Base-by-base conservation (phyloP, 2,888 invertebrate genomes). In the Nezara viridula region DNA sequence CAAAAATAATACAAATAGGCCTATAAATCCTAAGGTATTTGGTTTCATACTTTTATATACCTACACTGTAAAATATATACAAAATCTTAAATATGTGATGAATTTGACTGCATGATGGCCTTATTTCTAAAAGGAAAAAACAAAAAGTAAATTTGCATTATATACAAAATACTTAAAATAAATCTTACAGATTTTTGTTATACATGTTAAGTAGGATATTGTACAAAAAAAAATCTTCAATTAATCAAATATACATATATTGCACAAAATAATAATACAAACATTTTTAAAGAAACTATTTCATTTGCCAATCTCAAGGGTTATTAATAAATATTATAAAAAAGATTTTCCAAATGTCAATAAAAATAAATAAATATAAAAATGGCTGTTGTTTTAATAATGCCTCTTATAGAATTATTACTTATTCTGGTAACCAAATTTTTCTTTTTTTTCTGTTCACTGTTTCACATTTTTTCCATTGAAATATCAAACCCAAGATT, bases 131-230 rank as follows among this genome's bases (percentile, higher is more conserved):
- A 81, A 81, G 44, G n/a, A 44, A 44, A 86, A 50, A 40, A 52
- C 52, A 86, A 40, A 27, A 60, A 55, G n/a, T n/a, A 52, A 40
- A 60, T 55, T 55, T 55, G 40, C 32, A 60, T 24, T 60, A 86
- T 86, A 55, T 60, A 86, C 86, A 86, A 86, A 60, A 86, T 86
- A 86, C 60, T 86, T 86, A 50, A 86, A 86, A 60, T 86, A 86
- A 86, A 86, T 86, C 86, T 86, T 86, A 86, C 86, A 86, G 52
- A 86, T 86, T 40, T 32, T 40, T 55, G 52, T 86, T 55, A n/a
- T 37, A 37, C 40, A 86, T 52, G 21, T 40, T 55, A 40, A 2
- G 16, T 86, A 55, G 37, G 40, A 86, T 40, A 32, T 86, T 60
- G 37, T 40, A 86, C 86, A 32, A 86, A 55, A 16, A 55, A 16